Conservation (phyloP, 2,888 invertebrate genomes). For the Apodemia zela region DNA sequence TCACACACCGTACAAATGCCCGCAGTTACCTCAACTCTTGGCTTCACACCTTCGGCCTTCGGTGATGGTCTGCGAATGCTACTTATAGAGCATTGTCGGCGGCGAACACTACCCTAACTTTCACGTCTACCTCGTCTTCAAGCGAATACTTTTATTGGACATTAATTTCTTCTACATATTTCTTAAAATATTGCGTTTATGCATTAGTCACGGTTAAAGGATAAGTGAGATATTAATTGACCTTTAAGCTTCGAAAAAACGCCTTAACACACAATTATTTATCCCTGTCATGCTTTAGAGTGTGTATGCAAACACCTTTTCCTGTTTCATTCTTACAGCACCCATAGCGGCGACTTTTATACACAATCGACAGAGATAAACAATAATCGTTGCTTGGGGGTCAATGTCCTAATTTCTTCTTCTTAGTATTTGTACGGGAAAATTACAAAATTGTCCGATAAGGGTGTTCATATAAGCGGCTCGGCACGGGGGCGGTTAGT, state of each 20-base stretch:
- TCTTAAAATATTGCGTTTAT: background rate
- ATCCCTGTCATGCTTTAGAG: background rate
- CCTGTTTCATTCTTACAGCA: background rate
- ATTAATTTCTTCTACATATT: background rate
- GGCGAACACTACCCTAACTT: conserved; percentile 63
- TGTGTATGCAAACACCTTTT: background rate
- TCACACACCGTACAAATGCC: conserved; percentile 79
- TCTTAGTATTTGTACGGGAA: background rate
- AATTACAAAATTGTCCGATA: conserved; percentile 43
- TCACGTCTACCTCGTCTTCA: conserved; percentile 48
- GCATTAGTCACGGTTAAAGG: background rate
- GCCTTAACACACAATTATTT: background rate
- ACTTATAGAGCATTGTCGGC: conserved; percentile 51
- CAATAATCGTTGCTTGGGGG: background rate
- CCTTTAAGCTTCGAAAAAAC: background rate
- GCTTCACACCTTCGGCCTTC: conserved; percentile 77
- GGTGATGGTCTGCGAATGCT: conserved; percentile 60
- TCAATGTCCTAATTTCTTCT: background rate
- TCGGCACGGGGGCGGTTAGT: conserved; percentile 58
- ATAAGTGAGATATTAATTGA: background rate
- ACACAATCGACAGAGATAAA: background rate
- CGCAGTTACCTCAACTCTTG: conserved; percentile 80
- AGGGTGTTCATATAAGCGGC: conserved; percentile 64
- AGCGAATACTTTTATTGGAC: conserved; percentile 64
- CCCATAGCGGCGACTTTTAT: background rate